Conservation (phyloP, 2,888 invertebrate genomes). For the Dicranocentrus wangi region DNA sequence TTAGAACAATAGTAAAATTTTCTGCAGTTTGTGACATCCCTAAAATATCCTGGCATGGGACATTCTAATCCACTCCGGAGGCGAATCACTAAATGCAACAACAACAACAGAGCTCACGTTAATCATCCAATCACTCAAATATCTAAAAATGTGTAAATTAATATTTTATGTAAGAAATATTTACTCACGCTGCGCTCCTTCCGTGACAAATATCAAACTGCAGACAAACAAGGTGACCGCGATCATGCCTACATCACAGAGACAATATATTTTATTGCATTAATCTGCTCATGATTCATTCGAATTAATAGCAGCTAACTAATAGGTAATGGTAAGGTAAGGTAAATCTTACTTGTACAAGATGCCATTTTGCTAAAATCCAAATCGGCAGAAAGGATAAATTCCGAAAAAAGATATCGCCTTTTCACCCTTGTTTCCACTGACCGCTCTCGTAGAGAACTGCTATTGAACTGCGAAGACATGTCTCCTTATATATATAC, state of each 20-base stretch:
- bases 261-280: not conserved
- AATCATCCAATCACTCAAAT: not conserved
- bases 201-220: not conserved
- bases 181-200: conserved; percentile 14
- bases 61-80: conserved; percentile 39
- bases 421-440: too few relatives aligned
- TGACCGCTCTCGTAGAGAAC: too few relatives aligned
- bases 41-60: conserved; percentile 58
- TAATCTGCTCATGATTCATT: not conserved
- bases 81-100: conserved; percentile 14
- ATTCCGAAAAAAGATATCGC: too few relatives aligned
- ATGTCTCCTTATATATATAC: too few relatives aligned
- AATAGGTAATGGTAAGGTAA: not conserved
- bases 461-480: too few relatives aligned
- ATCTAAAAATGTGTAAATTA: not conserved
- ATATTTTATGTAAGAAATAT: not conserved
- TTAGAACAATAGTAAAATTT: conserved; percentile 65
- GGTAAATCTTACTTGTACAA: not conserved
- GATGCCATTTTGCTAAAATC: too few relatives aligned
- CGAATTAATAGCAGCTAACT: not conserved
- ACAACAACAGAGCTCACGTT: not conserved
- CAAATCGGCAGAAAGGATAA: too few relatives aligned
- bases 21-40: conserved; percentile 51
- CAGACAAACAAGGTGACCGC: conserved; percentile 16
- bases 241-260: too few relatives aligned